phyloP scores from a whole-genome alignment of 2,888 invertebrate species.

The Apamea sordens region DNA sequence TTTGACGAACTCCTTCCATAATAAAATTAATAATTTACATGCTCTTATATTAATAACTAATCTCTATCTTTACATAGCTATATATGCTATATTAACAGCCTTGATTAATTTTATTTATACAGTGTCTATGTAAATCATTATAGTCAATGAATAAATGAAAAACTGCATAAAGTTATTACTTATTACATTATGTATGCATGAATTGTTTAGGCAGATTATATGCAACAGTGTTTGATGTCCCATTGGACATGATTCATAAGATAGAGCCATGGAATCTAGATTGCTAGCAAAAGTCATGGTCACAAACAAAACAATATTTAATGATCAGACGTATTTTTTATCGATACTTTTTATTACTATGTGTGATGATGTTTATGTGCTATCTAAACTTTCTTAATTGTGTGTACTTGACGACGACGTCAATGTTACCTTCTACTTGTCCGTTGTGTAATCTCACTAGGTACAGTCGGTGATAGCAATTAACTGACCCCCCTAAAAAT shows the following conservation, averaged over 20 bases:
- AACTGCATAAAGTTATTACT: slow-evolving; percentile 13
- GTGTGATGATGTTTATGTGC: slow-evolving; percentile 40
- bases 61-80: background rate
- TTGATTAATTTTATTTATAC: slow-evolving; percentile 13
- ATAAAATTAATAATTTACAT: background rate
- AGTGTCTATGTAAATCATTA: slow-evolving; percentile 17
- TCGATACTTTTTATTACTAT: slow-evolving; percentile 13
- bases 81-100: slow-evolving; percentile 30
- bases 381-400: slow-evolving; percentile 36
- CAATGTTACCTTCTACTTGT: slow-evolving; percentile 38
- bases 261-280: slow-evolving; percentile 16
- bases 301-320: slow-evolving; percentile 11
- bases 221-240: slow-evolving; percentile 1
- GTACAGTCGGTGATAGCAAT: background rate
- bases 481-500: no score
- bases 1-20: slow-evolving; percentile 20
- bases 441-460: slow-evolving; percentile 32
- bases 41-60: slow-evolving; percentile 6
- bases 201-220: slow-evolving; percentile 3
- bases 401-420: slow-evolving; percentile 24
- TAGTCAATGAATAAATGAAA: slow-evolving; percentile 13
- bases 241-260: background rate
- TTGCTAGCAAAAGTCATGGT: slow-evolving; percentile 20
- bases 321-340: slow-evolving; percentile 2
- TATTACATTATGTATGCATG: slow-evolving; percentile 13